phyloP scores from a whole-genome alignment of 2,888 invertebrate genomes.

The Cryptus armator region DNA sequence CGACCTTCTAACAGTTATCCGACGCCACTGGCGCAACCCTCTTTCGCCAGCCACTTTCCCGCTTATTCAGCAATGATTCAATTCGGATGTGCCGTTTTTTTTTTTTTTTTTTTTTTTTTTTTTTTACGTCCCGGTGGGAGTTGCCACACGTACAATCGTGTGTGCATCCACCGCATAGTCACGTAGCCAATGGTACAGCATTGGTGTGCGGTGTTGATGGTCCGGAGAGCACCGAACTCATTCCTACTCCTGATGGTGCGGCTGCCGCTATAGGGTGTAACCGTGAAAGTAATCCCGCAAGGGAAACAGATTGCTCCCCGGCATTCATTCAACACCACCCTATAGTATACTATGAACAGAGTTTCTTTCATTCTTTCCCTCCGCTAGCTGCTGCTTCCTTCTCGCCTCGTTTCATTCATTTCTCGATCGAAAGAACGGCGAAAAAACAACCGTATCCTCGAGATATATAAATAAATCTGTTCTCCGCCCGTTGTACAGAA shows the following conservation, averaged over 20 bases:
- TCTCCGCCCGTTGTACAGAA: conserved; percentile 40
- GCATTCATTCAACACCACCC: conserved; percentile 78
- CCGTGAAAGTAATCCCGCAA: conserved; percentile 84
- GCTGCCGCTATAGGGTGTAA: conserved; percentile 77
- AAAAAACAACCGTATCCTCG: not conserved
- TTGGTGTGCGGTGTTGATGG: conserved; percentile 64
- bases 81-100: conserved; percentile 78
- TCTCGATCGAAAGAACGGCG: conserved; percentile 54
- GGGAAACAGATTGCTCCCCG: conserved; percentile 83
- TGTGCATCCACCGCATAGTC: conserved; percentile 43
- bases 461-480: conserved; percentile 65
- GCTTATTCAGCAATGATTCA: conserved; percentile 86
- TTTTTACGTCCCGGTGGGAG: conserved; percentile 74
- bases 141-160: conserved; percentile 63
- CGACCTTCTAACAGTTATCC: not conserved
- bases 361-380: conserved; percentile 85
- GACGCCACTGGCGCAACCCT: conserved; percentile 55
- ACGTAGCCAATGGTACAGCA: conserved; percentile 49
- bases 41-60: conserved; percentile 81
- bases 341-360: conserved; percentile 25
- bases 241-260: conserved; percentile 6
- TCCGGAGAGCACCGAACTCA: conserved; percentile 70
- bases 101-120: conserved; percentile 65
- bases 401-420: conserved; percentile 67
- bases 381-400: conserved; percentile 71